A percentile compares a stretch with the other conserved stretches of the same genome.
These are phyloP conservation scores for Microplitis manilae DNA, from an alignment of 2,888 invertebrate genomes.

Conservation along the genomic window DNA sequence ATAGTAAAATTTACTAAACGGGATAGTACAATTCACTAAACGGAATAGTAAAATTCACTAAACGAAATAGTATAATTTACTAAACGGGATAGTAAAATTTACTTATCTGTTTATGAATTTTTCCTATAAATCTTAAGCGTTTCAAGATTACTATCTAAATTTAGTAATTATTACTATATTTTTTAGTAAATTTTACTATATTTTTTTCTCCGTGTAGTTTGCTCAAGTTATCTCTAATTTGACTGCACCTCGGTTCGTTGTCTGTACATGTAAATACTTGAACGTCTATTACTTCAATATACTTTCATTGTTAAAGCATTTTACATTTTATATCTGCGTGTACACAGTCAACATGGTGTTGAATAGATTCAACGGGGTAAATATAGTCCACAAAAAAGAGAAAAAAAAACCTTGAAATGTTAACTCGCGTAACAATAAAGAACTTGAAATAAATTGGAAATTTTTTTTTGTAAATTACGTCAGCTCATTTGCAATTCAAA, in stretches of 20 bases:
- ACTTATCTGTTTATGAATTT: no score
- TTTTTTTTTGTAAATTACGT: not conserved
- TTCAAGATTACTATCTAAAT: no score
- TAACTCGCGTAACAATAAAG: slow-evolving; percentile 1
- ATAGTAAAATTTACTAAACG: no score
- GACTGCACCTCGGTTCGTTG: not conserved
- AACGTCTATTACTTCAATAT: slow-evolving; percentile 4
- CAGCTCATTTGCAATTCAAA: slow-evolving; percentile 5
- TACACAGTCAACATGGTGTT: slow-evolving; percentile 1
- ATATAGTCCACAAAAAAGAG: not conserved
- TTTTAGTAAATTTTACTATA: no score
- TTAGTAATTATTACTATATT: no score
- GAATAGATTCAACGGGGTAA: not conserved
- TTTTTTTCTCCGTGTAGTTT: no score
- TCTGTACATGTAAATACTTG: not conserved
- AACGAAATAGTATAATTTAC: no score
- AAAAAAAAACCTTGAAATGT: not conserved
- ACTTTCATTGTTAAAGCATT: not conserved
- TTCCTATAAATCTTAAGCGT: no score
- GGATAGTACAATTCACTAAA: no score
- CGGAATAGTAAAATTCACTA: no score
- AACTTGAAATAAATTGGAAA: not conserved
- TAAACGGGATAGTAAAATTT: no score
- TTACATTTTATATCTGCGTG: not conserved
- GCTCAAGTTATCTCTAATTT: not conserved